Percentiles rank a stretch among this genome's conserved stretches.
Conservation (phyloP, 2,888 invertebrate genomes). For the Palloptera scutellata region DNA sequence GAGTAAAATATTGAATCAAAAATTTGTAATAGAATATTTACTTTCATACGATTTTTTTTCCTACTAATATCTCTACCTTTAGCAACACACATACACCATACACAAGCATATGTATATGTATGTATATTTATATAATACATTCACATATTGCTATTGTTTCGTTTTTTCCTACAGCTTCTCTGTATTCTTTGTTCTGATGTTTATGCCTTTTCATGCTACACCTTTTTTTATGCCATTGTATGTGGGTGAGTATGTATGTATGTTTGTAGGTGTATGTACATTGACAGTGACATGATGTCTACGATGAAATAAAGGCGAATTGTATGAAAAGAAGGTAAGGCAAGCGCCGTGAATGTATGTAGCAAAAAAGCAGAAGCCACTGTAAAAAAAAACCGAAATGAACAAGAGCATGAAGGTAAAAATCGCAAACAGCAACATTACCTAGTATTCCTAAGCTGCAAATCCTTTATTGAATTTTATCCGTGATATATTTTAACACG, state of each 20-base stretch:
- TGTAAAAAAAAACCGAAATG: background rate
- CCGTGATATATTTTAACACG: constrained; percentile 38
- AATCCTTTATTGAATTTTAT: constrained; percentile 59
- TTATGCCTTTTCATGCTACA: background rate
- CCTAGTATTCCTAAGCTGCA: constrained; percentile 48
- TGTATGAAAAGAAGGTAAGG: constrained; percentile 39
- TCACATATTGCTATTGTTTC: constrained; percentile 59
- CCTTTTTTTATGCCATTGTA: constrained; percentile 30
- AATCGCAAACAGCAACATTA: constrained; percentile 20
- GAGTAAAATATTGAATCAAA: constrained; percentile 55
- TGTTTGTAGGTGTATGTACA: constrained; percentile 24
- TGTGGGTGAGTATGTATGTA: no score
- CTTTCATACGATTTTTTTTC: background rate
- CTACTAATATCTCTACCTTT: no score
- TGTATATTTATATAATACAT: constrained; percentile 12
- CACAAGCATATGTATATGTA: no score
- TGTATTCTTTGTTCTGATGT: background rate
- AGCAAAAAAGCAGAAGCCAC: background rate
- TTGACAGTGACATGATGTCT: constrained; percentile 39
- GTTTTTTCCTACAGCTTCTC: constrained; percentile 45
- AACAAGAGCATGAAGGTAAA: constrained; percentile 12
- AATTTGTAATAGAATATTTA: constrained; percentile 54
- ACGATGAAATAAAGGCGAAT: no score
- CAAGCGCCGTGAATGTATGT: constrained; percentile 2
- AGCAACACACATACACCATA: no score